A percentile compares a stretch with the other conserved stretches of the same genome.
Conservation (phyloP, 2,797 vertebrate species). For the Mus spretus region DNA sequence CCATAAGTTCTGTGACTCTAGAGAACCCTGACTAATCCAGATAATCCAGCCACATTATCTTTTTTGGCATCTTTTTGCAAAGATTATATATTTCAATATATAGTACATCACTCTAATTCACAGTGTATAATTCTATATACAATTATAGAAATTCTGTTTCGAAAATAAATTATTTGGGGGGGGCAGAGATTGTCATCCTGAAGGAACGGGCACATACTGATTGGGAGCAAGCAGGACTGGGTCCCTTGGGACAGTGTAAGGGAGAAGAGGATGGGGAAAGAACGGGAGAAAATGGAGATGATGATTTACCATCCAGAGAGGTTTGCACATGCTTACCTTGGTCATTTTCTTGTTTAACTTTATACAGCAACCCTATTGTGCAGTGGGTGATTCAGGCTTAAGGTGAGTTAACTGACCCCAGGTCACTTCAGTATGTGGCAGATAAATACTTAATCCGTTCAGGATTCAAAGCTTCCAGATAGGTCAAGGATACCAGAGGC, state of each 20-base stretch:
- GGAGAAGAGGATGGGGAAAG: background rate
- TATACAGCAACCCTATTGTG: background rate
- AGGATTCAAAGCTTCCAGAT: background rate
- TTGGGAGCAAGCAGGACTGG: background rate
- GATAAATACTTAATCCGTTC: background rate
- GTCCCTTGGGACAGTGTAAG: background rate
- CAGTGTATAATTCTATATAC: background rate
- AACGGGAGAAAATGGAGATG: background rate
- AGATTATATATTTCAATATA: background rate
- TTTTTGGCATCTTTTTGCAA: background rate
- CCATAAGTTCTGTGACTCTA: too few species aligned
- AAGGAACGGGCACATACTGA: background rate
- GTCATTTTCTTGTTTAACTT: background rate
- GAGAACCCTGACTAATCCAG: too few species aligned
- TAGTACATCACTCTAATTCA: background rate
- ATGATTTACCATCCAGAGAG: background rate
- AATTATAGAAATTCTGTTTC: background rate
- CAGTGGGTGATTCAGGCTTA: background rate
- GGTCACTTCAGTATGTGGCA: background rate
- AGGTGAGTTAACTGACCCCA: background rate
- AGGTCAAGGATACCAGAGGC: background rate
- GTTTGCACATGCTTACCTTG: background rate
- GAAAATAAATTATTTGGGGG: background rate
- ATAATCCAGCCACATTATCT: background rate
- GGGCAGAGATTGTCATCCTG: background rate